Evolutionary conservation across 2,888 invertebrate species (phyloP), one percentile per base, ranked within the genome.

Genomic region (Tuberolachnus salignus): DNA sequence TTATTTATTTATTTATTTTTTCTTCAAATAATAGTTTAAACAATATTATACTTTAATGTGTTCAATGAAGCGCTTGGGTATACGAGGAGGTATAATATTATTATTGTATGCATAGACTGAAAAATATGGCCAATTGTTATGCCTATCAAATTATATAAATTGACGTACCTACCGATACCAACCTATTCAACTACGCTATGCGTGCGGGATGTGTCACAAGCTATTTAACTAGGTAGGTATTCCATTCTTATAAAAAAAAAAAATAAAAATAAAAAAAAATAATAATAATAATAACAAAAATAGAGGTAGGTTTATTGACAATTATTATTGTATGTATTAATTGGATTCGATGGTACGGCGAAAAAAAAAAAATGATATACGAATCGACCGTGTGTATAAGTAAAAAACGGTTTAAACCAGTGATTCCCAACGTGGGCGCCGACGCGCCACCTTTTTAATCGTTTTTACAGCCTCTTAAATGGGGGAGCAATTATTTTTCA

Each of bases 111-210:
- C 61, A 55, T 21, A 4, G 10, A 55, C 8, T 34, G 34, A 34
- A 34, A 34, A 34, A 21, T 55, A 23, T 61, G 34, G n/a, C 34
- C n/a, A 1, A 53, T 69, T 53, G 13, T 53, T 51, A 53, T 34
- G 51, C 63, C 51, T 53, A 73, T 73, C 72, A 61, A 72, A 72
- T 61, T 61, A 34, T 23, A 34, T 8, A 61, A 59, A 72, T 72
- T 57, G 61, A 72, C 8, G 49, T 63, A 14, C 42, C 21, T 21
- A n/a, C 21, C 11, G 63, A 34, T 57, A 13, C 11, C 0, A 57
- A 34, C 34, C n/a, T n/a, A 34, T 34, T 34, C 34, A 34, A 14
- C 23, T 57, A 2, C 57, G 66, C 6, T 34, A 34, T 34, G 34
- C 34, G 34, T 34, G 34, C n/a, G 57, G 57, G 23, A 71, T 46